Base-by-base conservation (phyloP, 2,113 vertebrate species). In the Campylomormyrus tamandua region DNA sequence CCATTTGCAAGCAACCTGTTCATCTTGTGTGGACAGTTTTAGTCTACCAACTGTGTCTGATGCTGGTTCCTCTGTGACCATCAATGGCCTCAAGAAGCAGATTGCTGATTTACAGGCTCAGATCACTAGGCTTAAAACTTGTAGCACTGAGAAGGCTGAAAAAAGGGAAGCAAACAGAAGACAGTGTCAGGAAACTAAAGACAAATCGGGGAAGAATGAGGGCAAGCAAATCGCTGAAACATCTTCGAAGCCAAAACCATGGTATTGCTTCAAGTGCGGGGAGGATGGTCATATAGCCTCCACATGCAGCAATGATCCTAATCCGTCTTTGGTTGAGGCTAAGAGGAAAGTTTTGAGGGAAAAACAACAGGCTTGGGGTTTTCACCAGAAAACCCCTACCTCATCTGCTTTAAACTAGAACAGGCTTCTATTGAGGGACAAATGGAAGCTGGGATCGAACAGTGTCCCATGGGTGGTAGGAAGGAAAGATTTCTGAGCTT, bases 351-450 rank as follows among this genome's bases (percentile, higher is more conserved):
- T 87, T 39, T 21, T 91, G 15, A 19, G 46, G 56, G 11, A 91
- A 46, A 87, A 49, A 39, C 88, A 87, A 42, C 83, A 66, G 24
- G 24, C 13, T 6, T 15, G 5, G n/a, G 89, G 90, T 83, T 88
- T 87, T 2, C 5, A 45, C 27, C 62, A 87, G 27, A 88, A 89
- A 35, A 27, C 21, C 0, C 56, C 31, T 24, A 9, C 49, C 9
- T 83, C 62, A 17, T 31, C 27, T 13, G 35, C 52, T 91, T 91
- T 91, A 90, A 90, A 91, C 88, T 62, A 80, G 6, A 62, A 87
- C 21, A 83, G 84, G 91, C 85, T 90, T 83, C 89, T 90, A 87
- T 89, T 87, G 87, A 1, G 88, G 91, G 89, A 83, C 89, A 89
- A 39, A 90, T 83, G 87, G 89, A 83, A 52, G 13, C 84, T 83